Evolutionary conservation across 2,888 invertebrate species (phyloP).

Genomic region (Acronicta alni): DNA sequence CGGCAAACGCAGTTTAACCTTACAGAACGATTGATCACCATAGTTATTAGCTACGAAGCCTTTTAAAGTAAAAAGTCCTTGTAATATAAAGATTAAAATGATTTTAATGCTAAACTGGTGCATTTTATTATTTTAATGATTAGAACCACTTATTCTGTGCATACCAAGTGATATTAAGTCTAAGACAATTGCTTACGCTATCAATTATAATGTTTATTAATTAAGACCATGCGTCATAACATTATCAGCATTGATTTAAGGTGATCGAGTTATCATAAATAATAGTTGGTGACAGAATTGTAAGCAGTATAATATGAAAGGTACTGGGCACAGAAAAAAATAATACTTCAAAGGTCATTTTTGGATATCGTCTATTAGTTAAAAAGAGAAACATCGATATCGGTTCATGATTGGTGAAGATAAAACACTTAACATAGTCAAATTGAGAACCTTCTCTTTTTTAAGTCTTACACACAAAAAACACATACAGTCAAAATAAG

Average conservation of each 20-base stretch:
- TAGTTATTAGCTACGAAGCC: no score
- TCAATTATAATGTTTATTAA: conserved; percentile 35
- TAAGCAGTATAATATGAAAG: conserved; percentile 5
- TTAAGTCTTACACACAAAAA: no score
- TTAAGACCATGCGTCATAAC: conserved; percentile 32
- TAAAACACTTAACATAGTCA: no score
- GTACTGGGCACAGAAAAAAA: conserved; percentile 5
- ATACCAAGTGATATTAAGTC: conserved; percentile 20
- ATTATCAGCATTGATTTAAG: conserved; percentile 42
- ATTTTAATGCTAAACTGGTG: neutral
- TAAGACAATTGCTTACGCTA: conserved; percentile 24
- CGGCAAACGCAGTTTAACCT: no score
- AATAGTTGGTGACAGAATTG: conserved; percentile 35
- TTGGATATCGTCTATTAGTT: no score
- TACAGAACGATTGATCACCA: no score
- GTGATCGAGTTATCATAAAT: conserved; percentile 44
- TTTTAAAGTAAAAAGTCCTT: no score
- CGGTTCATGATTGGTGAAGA: no score
- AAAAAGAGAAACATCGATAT: no score
- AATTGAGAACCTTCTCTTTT: no score
- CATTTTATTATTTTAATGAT: conserved; percentile 16
- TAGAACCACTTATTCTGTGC: conserved; percentile 17
- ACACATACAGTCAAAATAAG: no score
- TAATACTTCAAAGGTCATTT: no score
- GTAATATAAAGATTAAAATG: conserved; percentile 1